These are phyloP conservation scores for Drosophila takahashii DNA, from an alignment of 1,140 invertebrate species.

Conservation along the genomic window DNA sequence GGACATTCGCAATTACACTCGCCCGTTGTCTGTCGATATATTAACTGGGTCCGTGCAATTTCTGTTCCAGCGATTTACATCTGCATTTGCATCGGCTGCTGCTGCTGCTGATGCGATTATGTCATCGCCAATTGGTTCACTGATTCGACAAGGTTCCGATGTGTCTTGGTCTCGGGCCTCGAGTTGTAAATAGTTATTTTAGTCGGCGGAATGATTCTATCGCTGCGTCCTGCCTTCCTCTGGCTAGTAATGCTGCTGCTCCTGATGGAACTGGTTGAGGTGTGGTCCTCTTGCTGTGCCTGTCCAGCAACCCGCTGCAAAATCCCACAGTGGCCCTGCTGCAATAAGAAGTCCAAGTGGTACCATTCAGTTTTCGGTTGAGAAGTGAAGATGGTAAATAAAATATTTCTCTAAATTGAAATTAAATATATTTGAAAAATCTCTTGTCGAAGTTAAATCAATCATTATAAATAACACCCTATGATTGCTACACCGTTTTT, in stretches of 20 bases:
- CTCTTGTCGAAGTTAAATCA: too few relatives aligned
- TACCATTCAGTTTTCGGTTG: slow-evolving; percentile 9
- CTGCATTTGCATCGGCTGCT: slow-evolving; percentile 8
- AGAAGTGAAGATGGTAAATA: background rate
- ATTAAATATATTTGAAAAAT: too few relatives aligned
- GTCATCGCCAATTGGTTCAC: slow-evolving; percentile 36
- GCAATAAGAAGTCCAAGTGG: slow-evolving; percentile 16
- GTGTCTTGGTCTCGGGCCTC: background rate
- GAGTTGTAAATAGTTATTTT: background rate
- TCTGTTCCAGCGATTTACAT: slow-evolving; percentile 16
- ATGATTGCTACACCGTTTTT: too few relatives aligned
- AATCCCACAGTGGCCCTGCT: slow-evolving; percentile 29
- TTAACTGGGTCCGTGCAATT: slow-evolving; percentile 27
- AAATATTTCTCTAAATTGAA: background rate
- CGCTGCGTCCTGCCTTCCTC: background rate
- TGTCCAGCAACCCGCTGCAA: slow-evolving; percentile 14
- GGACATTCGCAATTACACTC: slow-evolving; percentile 47
- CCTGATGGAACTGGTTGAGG: background rate
- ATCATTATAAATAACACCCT: too few relatives aligned
- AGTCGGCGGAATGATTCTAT: slow-evolving; percentile 1
- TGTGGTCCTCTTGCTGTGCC: slow-evolving; percentile 3
- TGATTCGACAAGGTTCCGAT: slow-evolving; percentile 24
- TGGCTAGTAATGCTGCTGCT: background rate
- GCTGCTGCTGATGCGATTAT: slow-evolving; percentile 25
- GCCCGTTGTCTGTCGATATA: slow-evolving; percentile 6